Evolutionary conservation across 2,797 vertebrate genomes (phyloP), one percentile per base, ranked within the genome.

Genomic region (Fistularia tabacaria): DNA sequence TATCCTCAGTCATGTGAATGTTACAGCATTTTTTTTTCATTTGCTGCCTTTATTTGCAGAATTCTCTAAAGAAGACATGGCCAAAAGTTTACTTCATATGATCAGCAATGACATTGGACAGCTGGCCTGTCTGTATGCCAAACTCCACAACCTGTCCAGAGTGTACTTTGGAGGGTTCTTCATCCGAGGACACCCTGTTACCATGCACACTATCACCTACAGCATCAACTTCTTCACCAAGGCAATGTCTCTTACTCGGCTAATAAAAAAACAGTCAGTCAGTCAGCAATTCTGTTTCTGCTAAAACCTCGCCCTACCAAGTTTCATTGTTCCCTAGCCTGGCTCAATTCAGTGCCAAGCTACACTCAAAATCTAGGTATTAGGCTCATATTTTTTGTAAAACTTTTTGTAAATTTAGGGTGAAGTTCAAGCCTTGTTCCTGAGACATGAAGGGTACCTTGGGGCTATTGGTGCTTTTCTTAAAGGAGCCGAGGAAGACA

Each of bases 191-290:
- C 97, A 99, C 75, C 97, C 97, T 0, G 94, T 95, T 63, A 98
- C 97, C 71, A 99, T 99, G 97, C 96, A 96, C 84, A 98, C 97
- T 11, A 98, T 99, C 85, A 97, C 94, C 69, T 98, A 95, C 89
- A 98, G 97, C 79, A 99, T 99, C 80, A 98, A 98, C 88, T 99
- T 95, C 93, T 99, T 98, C 88, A 98, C 97, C 74, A 99, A 99
- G 96, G 97, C 92, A 69, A 80, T 64, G 10, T 15, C 14, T 12
- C 39, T 42, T 15, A n/a, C 1, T 12, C n/a, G 25, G 45, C 10
- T 36, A 37, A 25, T 38, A 0, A 8, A 7, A 14, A 53, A 13
- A 41, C 14, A 8, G 8, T 7, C 39, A 25, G 2, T 25, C 39
- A 40, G 39, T 25, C 39, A 40, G 39, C 12, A 43, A 11, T 11